Base-by-base conservation (phyloP, 2,113 vertebrate species). In the Gnathochromis pfefferi region DNA sequence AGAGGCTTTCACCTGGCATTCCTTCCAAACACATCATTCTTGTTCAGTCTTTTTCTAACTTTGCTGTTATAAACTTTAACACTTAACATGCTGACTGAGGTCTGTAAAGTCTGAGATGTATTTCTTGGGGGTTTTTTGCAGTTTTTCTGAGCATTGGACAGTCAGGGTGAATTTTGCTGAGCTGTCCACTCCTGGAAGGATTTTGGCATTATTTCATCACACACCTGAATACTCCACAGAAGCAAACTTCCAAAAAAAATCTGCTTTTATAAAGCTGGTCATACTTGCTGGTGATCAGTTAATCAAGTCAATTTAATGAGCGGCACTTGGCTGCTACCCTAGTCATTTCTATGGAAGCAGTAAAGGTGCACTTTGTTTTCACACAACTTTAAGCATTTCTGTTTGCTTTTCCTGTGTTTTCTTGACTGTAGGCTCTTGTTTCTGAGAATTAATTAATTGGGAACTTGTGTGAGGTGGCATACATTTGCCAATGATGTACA, bases 121-220 rank as follows among this genome's bases (percentile, higher is more conserved):
- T 23, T 42, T 73, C 8, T 26, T 7, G 38, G 33, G 33, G 4
- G 0, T 9, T 45, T 68, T 73, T 73, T 45, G 13, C 40, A 28
- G 40, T 17, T 75, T 17, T 40, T 68, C 63, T 40, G 33, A 68
- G 63, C 65, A 42, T 70, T 70, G 35, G 7, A 70, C 65, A 40
- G 65, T 42, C 23, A 9, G 14, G 23, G 40, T 47, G 14, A 75
- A 47, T 28, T 75, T 65, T 75, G 23, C 70, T 75, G 14, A 45
- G 40, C 0, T 7, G 0, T 28, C 40, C 0, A 75, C 23, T 47
- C 4, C 68, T 47, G 23, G 70, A 1, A 75, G 23, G 13, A 73
- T 45, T 42, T 23, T 45, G 68, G 8, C 14, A 73, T 17, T 73
- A 73, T 7, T 14, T 3, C 6, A 17, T 14, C 68, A 28, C 40